phyloP scores from a whole-genome alignment of 2,113 vertebrate genomes.

The Ceuthmochares aereus region DNA sequence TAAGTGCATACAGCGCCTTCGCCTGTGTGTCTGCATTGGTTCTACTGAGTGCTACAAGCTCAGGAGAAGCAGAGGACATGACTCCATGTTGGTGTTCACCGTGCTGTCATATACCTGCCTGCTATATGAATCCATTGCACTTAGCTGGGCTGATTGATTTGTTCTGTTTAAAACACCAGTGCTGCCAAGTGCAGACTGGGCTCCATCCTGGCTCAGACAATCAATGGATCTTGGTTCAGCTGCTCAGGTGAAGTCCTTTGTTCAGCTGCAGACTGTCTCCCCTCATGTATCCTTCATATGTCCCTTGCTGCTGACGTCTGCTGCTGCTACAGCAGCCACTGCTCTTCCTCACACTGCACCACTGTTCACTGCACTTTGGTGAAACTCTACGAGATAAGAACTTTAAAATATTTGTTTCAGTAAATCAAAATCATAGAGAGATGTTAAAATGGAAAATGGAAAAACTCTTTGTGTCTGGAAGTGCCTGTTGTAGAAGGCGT shows the following conservation, averaged over 20 bases:
- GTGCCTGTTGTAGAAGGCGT: neutral
- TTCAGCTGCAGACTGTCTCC: neutral
- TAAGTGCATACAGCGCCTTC: neutral
- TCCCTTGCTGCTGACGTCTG: neutral
- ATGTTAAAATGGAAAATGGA: neutral
- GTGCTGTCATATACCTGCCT: neutral
- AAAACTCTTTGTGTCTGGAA: neutral
- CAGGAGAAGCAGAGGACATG: neutral
- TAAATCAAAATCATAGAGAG: neutral
- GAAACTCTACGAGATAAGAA: neutral
- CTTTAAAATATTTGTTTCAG: neutral
- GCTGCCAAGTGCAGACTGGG: neutral
- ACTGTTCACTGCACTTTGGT: neutral
- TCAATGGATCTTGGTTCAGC: neutral
- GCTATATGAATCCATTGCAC: neutral
- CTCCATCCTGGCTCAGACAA: neutral
- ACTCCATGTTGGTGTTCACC: neutral
- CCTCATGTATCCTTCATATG: neutral
- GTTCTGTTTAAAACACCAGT: neutral
- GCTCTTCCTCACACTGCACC: neutral
- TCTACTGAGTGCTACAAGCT: neutral
- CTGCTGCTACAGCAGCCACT: neutral
- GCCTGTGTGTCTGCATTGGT: neutral
- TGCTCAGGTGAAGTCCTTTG: accelerated
- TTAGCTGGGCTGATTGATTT: neutral